Evolutionary conservation across 2,113 vertebrate genomes (phyloP).

Genomic region (Dipodomys spectabilis): DNA sequence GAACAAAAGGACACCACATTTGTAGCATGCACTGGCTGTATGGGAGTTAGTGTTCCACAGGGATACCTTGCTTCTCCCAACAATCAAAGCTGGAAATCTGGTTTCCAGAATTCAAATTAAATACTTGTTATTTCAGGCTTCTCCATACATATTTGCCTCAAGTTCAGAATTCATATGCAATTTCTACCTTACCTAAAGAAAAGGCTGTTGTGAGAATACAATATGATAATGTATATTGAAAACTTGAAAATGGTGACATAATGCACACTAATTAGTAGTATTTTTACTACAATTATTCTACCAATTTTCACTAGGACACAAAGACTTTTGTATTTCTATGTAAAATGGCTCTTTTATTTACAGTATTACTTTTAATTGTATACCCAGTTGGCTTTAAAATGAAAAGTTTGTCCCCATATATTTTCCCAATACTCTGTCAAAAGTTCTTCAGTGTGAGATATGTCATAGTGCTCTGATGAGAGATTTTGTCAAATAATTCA

Average conservation of each 20-base stretch:
- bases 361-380: background rate
- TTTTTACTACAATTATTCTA: constrained; percentile 41
- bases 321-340: background rate
- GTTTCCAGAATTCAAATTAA: constrained; percentile 34
- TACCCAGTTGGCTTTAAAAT: background rate
- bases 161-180: background rate
- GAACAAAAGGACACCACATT: background rate
- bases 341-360: background rate
- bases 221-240: background rate
- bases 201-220: background rate
- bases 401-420: background rate
- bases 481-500: background rate
- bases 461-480: background rate
- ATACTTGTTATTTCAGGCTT: background rate
- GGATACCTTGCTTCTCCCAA: background rate
- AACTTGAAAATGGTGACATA: background rate
- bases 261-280: background rate
- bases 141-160: background rate
- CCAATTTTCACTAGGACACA: background rate
- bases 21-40: background rate
- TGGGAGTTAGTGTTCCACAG: background rate
- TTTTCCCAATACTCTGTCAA: background rate
- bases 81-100: background rate
- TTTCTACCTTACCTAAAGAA: constrained; percentile 6
- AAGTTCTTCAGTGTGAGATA: background rate